A percentile compares a stretch with the other conserved stretches of the same genome.
phyloP scores from a whole-genome alignment of 2,888 invertebrate species.

The Cactoblastis cactorum region DNA sequence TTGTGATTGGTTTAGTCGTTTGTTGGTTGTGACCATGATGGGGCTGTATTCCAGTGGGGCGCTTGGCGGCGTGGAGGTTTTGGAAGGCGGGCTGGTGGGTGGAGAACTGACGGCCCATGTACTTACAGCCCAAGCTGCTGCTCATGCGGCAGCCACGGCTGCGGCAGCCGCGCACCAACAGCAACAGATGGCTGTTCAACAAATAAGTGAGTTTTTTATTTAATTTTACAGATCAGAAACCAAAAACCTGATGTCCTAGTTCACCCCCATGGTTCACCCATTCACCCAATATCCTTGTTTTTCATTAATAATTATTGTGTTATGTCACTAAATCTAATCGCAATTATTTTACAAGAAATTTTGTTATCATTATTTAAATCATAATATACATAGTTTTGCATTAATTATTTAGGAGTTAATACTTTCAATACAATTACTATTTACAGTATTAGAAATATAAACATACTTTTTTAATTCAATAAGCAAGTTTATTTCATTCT shows the following conservation, averaged over 20 bases:
- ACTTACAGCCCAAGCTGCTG: slow-evolving; percentile 71
- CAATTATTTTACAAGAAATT: too few relatives aligned
- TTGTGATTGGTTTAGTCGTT: slow-evolving; percentile 12
- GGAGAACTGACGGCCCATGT: slow-evolving; percentile 68
- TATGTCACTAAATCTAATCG: too few relatives aligned
- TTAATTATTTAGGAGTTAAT: too few relatives aligned
- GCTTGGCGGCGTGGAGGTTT: slow-evolving; percentile 72
- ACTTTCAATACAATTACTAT: too few relatives aligned
- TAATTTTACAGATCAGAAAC: not conserved
- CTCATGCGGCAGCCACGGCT: slow-evolving; percentile 66
- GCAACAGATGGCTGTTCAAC: slow-evolving; percentile 65
- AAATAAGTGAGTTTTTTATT: slow-evolving; percentile 54
- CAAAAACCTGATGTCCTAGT: not conserved
- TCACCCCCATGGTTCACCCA: too few relatives aligned
- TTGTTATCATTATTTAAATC: too few relatives aligned
- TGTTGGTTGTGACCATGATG: slow-evolving; percentile 56
- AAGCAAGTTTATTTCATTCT: too few relatives aligned
- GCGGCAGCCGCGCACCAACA: slow-evolving; percentile 64
- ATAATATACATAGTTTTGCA: too few relatives aligned
- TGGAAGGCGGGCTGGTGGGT: slow-evolving; percentile 64
- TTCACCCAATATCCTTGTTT: too few relatives aligned
- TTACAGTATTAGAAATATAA: too few relatives aligned
- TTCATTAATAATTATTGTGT: too few relatives aligned
- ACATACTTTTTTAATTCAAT: too few relatives aligned
- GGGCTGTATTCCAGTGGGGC: slow-evolving; percentile 79